Evolutionary conservation across 2,888 invertebrate genomes (phyloP).

Genomic region (Choreutis nemorana): DNA sequence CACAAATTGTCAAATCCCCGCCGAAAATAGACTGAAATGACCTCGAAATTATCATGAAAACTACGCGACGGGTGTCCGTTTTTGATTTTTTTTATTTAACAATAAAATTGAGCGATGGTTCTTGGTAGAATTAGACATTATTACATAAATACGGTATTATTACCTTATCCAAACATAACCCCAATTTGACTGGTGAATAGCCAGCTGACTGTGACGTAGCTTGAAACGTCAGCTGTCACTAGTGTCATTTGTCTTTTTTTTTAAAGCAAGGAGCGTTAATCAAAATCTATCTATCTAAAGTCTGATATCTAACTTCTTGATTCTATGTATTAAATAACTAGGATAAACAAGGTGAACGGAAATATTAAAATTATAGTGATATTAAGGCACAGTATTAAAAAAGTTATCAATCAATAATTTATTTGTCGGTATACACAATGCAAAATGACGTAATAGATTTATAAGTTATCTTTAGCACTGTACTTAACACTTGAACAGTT

Average conservation of each 20-base stretch:
- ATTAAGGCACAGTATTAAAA: conserved; percentile 4
- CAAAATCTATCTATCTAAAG: no score
- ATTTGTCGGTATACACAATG: no score
- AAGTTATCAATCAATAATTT: neutral
- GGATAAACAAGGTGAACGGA: no score
- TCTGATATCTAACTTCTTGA: no score
- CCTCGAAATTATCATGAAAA: neutral
- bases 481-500: no score
- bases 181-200: conserved; percentile 14
- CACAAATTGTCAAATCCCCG: conserved; percentile 38
- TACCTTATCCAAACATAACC: conserved; percentile 41
- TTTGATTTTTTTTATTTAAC: conserved; percentile 11
- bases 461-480: no score
- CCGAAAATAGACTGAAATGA: conserved; percentile 45
- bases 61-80: conserved; percentile 15
- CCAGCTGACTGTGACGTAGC: conserved; percentile 19
- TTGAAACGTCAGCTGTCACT: neutral
- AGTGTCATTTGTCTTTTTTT: no score
- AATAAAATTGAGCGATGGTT: conserved; percentile 10
- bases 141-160: conserved; percentile 20
- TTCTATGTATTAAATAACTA: no score
- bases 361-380: no score
- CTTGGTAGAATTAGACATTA: conserved; percentile 15
- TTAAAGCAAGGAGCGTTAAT: no score
- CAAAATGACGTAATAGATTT: no score